Evolutionary conservation across 2,888 invertebrate species (phyloP).

Genomic region (Plusia festucae): DNA sequence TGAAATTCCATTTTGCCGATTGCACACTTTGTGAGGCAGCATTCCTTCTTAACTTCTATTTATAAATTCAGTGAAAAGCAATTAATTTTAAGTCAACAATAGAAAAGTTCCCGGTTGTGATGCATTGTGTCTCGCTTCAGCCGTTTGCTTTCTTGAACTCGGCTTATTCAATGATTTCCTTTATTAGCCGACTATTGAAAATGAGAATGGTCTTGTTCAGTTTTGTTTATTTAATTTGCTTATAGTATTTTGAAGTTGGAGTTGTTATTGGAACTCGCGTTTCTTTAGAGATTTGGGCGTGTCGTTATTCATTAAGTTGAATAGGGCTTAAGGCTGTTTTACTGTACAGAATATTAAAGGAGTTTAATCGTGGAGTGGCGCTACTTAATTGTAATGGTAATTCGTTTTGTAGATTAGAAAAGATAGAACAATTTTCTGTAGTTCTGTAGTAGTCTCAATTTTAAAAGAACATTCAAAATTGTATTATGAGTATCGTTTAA

Average conservation of each 20-base stretch:
- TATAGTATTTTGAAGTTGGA: constrained; percentile 49
- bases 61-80: constrained; percentile 79
- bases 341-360: constrained; percentile 4
- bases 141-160: constrained; percentile 81
- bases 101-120: constrained; percentile 84
- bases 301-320: constrained; percentile 11
- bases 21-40: constrained; percentile 66
- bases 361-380: neutral
- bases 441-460: no score
- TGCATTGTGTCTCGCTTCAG: constrained; percentile 83
- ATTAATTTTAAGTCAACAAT: constrained; percentile 86
- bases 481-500: no score
- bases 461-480: no score
- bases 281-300: constrained; percentile 23
- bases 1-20: constrained; percentile 62
- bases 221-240: constrained; percentile 60
- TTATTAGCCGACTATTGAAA: constrained; percentile 84
- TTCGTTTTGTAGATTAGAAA: neutral
- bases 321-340: constrained; percentile 3
- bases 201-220: constrained; percentile 69
- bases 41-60: constrained; percentile 69
- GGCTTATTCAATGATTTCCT: constrained; percentile 83
- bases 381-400: constrained; percentile 1
- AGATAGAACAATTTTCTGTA: constrained; percentile 9
- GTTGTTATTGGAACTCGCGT: constrained; percentile 41